Evolutionary conservation across 2,113 vertebrate species (phyloP).

Genomic region (Tenebrosternarchus preto): DNA sequence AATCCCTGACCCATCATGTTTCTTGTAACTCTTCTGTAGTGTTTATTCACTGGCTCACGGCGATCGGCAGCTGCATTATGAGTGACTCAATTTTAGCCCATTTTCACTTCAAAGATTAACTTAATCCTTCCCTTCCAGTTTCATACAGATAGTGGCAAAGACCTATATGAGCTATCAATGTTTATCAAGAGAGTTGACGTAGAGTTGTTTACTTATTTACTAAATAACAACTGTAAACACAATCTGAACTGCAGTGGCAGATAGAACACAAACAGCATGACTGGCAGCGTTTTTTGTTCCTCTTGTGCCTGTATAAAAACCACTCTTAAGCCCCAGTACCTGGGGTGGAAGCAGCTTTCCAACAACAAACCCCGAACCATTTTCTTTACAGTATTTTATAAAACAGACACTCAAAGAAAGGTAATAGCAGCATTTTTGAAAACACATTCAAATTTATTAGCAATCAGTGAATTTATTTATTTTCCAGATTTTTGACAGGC

Average conservation of each 20-base stretch:
- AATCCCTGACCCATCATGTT: not conserved
- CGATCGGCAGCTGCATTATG: not conserved
- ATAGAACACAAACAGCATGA: not conserved
- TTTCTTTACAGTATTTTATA: not conserved
- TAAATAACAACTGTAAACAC: slow-evolving; percentile 16
- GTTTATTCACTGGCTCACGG: not conserved
- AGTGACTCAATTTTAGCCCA: slow-evolving; percentile 20
- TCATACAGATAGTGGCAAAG: slow-evolving; percentile 18
- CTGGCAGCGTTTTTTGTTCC: not conserved
- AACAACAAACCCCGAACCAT: not conserved
- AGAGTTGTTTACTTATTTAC: slow-evolving; percentile 43
- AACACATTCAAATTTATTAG: not conserved
- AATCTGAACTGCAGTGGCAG: not conserved
- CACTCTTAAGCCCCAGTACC: not conserved
- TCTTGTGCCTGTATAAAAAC: not conserved
- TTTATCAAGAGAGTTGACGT: slow-evolving; percentile 30
- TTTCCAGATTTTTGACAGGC: no score
- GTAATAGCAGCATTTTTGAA: not conserved
- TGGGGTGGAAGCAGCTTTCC: not conserved
- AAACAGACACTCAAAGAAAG: not conserved
- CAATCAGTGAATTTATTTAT: not conserved
- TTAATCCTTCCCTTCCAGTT: slow-evolving; percentile 34
- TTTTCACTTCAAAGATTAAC: slow-evolving; percentile 29
- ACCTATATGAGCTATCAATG: slow-evolving; percentile 30
- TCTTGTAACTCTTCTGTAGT: not conserved